A percentile compares a stretch with the other conserved stretches of the same genome.
Evolutionary conservation across 53 echinoderm and acorn worm genomes (phyloP).

Genomic region (Antedon mediterranea): DNA sequence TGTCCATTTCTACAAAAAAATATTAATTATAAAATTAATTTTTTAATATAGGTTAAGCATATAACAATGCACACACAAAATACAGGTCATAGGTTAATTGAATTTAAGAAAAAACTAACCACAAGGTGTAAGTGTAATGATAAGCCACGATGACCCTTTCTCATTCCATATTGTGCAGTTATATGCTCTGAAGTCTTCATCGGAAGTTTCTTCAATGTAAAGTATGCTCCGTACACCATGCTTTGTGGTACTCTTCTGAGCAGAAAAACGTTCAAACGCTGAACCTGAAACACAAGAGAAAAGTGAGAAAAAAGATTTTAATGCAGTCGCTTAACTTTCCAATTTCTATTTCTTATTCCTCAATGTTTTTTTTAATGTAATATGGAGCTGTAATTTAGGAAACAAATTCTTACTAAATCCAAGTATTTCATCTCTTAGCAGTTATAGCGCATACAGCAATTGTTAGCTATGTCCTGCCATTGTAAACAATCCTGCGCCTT

Average conservation of each 20-base stretch:
- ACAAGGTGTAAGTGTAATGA: conserved; percentile 48
- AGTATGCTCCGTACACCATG: conserved; percentile 50
- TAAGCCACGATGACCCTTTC: conserved; percentile 25
- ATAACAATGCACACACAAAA: no score
- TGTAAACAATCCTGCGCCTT: neutral
- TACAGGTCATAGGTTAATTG: neutral
- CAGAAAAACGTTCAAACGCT: conserved; percentile 36
- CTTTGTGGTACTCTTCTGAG: conserved; percentile 14
- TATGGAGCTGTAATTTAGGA: no score
- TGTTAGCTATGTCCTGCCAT: no score
- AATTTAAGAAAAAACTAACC: conserved; percentile 22
- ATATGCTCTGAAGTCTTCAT: conserved; percentile 39
- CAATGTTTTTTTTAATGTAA: no score
- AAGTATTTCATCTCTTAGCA: no score
- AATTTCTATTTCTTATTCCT: no score
- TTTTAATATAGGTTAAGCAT: no score
- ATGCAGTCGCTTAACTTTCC: no score
- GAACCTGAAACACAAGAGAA: conserved; percentile 31
- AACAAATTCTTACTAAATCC: no score
- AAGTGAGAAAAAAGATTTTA: no score
- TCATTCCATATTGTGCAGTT: conserved; percentile 75
- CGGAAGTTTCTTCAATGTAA: conserved; percentile 31
- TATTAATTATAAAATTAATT: neutral
- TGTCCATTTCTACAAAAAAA: conserved; percentile 42
- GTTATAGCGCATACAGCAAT: no score